phyloP scores from a whole-genome alignment of 2,797 vertebrate genomes.

The Muscicapa comitata region DNA sequence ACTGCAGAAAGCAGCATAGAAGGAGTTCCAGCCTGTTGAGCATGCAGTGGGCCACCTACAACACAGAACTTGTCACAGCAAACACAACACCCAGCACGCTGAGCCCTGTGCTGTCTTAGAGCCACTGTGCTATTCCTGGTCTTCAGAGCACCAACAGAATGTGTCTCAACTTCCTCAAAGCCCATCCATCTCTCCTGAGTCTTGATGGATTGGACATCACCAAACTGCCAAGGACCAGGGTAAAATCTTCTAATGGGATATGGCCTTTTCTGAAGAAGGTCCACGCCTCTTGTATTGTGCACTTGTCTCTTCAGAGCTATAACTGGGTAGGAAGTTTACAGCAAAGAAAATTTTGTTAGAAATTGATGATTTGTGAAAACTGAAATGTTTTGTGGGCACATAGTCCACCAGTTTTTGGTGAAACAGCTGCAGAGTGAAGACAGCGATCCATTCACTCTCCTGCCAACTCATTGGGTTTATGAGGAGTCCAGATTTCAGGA shows the following conservation, averaged over 20 bases:
- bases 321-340: background rate
- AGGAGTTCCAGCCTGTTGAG: background rate
- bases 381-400: background rate
- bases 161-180: background rate
- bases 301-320: background rate
- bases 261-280: rapidly evolving
- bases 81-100: rapidly evolving
- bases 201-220: background rate
- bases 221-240: background rate
- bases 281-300: rapidly evolving
- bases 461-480: background rate
- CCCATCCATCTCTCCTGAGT: background rate
- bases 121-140: background rate
- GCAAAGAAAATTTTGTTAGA: background rate
- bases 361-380: background rate
- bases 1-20: background rate
- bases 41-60: background rate
- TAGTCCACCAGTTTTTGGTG: background rate
- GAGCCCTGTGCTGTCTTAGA: background rate
- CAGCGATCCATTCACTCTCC: background rate
- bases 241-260: rapidly evolving
- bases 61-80: background rate
- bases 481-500: background rate
- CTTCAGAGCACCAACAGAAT: background rate
- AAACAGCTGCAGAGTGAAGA: background rate